Evolutionary conservation across 2,113 vertebrate genomes (phyloP).

Genomic region (Sapajus apella): DNA sequence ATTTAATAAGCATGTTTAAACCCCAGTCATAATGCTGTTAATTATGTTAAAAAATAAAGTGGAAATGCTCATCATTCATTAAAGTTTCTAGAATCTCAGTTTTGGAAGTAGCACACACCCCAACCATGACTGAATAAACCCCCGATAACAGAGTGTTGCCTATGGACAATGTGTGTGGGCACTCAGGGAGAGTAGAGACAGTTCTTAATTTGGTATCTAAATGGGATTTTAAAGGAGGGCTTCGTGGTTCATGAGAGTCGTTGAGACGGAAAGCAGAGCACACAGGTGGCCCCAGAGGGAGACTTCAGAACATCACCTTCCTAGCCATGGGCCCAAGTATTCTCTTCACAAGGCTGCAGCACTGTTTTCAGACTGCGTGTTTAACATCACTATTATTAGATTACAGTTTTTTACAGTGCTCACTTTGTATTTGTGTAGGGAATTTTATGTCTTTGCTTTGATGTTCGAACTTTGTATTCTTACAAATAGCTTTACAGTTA

Average conservation of each 20-base stretch:
- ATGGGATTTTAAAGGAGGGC: background rate
- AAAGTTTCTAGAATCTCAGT: background rate
- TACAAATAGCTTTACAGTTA: background rate
- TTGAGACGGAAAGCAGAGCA: background rate
- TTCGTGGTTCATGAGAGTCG: background rate
- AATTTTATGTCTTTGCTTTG: background rate
- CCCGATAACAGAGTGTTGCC: rapidly evolving
- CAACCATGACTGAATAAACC: background rate
- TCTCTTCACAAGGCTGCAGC: background rate
- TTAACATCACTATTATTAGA: background rate
- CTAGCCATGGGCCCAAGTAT: background rate
- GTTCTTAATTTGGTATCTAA: background rate
- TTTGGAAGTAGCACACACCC: background rate
- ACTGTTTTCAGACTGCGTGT: background rate
- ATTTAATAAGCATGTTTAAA: background rate
- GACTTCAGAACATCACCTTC: background rate
- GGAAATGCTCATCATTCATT: background rate
- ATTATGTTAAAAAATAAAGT: background rate
- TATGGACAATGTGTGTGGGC: background rate
- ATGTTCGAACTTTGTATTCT: background rate
- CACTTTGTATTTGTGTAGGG: background rate
- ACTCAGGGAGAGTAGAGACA: background rate
- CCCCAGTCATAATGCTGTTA: background rate
- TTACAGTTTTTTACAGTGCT: background rate
- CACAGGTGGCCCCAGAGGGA: background rate